phyloP scores from a whole-genome alignment of 2,797 vertebrate genomes.

The Erethizon dorsatum region DNA sequence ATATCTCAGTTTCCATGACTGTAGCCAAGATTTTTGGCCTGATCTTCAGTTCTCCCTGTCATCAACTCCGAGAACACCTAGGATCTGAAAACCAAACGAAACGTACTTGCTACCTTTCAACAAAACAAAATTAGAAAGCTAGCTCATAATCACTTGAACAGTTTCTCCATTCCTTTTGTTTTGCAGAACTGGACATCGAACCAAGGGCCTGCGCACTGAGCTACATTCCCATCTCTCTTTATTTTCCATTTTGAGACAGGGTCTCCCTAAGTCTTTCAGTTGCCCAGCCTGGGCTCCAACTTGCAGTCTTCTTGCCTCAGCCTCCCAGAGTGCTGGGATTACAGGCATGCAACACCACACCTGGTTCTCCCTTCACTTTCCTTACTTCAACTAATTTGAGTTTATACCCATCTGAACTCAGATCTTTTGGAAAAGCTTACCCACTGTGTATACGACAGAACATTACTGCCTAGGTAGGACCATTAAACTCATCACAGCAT shows the following conservation, averaged over 20 bases:
- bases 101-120: conserved; percentile 7
- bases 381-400: not conserved
- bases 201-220: not conserved
- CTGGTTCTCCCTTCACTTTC: not conserved
- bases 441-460: not conserved
- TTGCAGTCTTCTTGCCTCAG: not conserved
- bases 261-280: not conserved
- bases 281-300: not conserved
- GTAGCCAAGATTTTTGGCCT: not conserved
- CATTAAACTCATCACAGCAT: not conserved
- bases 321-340: not conserved
- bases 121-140: conserved; percentile 56
- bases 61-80: not conserved
- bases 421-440: not conserved
- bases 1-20: not conserved
- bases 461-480: not conserved
- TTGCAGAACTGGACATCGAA: not conserved
- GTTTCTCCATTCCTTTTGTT: conserved; percentile 15
- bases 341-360: not conserved
- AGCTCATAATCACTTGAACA: not conserved
- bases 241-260: not conserved
- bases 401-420: not conserved
- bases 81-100: not conserved
- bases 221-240: not conserved
- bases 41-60: not conserved